phyloP scores from a whole-genome alignment of 2,797 vertebrate species.

The Menidia menidia region DNA sequence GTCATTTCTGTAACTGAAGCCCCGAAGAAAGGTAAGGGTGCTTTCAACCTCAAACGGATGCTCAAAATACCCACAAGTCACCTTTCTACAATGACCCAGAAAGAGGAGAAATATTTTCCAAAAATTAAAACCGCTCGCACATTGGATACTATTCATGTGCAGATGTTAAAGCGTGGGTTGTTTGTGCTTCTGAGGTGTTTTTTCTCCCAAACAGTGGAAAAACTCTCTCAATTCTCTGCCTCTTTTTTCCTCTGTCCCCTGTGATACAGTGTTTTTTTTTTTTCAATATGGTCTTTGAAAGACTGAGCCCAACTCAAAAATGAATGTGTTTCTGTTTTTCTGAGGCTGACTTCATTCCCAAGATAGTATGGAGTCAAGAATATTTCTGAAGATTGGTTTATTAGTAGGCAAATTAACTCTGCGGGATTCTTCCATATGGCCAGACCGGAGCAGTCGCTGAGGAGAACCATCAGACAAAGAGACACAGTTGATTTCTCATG shows the following conservation, averaged over 20 bases:
- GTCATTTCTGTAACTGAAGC: constrained; percentile 34
- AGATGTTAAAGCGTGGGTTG: constrained; percentile 16
- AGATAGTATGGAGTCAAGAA: constrained; percentile 20
- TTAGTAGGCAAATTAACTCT: constrained; percentile 52
- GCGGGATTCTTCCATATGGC: constrained; percentile 29
- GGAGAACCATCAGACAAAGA: constrained; percentile 39
- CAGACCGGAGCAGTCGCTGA: constrained; percentile 24
- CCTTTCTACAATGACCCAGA: constrained; percentile 8
- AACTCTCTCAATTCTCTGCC: constrained; percentile 3
- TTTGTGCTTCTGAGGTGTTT: constrained; percentile 9
- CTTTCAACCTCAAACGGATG: constrained; percentile 22
- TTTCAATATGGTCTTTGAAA: not conserved
- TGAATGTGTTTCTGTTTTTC: constrained; percentile 10
- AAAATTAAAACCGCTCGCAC: constrained; percentile 27
- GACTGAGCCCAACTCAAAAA: constrained; percentile 4
- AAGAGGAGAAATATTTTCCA: constrained; percentile 27
- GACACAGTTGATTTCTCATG: constrained; percentile 52
- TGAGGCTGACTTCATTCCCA: constrained; percentile 28
- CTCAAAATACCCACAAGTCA: constrained; percentile 4
- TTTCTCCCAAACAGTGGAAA: not conserved
- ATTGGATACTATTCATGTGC: constrained; percentile 26
- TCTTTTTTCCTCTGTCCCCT: constrained; percentile 11
- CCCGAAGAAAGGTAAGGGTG: constrained; percentile 34
- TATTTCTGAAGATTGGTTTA: constrained; percentile 44
- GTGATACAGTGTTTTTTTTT: too few relatives aligned